phyloP scores from a whole-genome alignment of 2,888 invertebrate species.

The Sinohyriopsis cumingii region DNA sequence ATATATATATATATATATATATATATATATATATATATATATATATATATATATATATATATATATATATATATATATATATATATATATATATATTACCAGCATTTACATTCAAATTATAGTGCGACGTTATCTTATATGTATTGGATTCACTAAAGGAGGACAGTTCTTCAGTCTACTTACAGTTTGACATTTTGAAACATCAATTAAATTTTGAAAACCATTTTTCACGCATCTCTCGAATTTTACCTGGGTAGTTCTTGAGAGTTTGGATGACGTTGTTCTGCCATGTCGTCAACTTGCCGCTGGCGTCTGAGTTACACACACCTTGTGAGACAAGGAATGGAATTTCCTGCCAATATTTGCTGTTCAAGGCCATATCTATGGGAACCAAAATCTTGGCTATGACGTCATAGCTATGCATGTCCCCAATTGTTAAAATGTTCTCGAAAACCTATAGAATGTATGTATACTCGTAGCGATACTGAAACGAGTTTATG shows the following conservation, averaged over 20 bases:
- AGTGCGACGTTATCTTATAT: too few relatives aligned
- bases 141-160: too few relatives aligned
- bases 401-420: slow-evolving; percentile 32
- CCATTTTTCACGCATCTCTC: too few relatives aligned
- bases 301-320: slow-evolving; percentile 7
- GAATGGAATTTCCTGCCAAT: slow-evolving; percentile 23
- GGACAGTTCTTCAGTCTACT: too few relatives aligned
- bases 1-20: too few relatives aligned
- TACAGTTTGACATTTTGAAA: too few relatives aligned
- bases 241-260: slow-evolving; percentile 23
- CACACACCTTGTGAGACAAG: slow-evolving; percentile 28
- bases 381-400: slow-evolving; percentile 30
- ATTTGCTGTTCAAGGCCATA: slow-evolving; percentile 26
- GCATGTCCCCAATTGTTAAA: slow-evolving; percentile 22
- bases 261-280: slow-evolving; percentile 24
- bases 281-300: slow-evolving; percentile 18
- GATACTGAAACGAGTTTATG: slow-evolving; percentile 29
- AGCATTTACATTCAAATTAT: too few relatives aligned
- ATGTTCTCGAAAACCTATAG: slow-evolving; percentile 28
- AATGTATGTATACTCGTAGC: slow-evolving; percentile 32
- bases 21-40: too few relatives aligned
- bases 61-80: too few relatives aligned
- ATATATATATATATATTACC: too few relatives aligned
- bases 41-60: too few relatives aligned
- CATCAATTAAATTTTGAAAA: too few relatives aligned